Conservation (phyloP, 2,113 vertebrate species). For the human region GRCh38 chr11:120024001-120024500, state of each 20-base stretch:
- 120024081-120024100: conserved; percentile 1
- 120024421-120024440: background rate
- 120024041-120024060: background rate
- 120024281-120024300: background rate
- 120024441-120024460: background rate
- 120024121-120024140: background rate
- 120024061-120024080: background rate
- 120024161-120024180: background rate
- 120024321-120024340: background rate
- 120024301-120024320: background rate
- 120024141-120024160: no score
- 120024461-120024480: background rate
- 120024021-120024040: background rate
- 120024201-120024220: background rate
- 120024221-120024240: background rate
- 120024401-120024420: background rate
- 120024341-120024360: background rate
- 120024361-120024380: background rate
- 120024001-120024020: background rate
- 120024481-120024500: background rate
- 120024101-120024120: background rate
- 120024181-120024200: background rate
- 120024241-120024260: background rate
- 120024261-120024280: background rate
- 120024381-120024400: background rate